Evolutionary conservation across 2,888 invertebrate species (phyloP).

Genomic region (Pasiphila rectangulata): DNA sequence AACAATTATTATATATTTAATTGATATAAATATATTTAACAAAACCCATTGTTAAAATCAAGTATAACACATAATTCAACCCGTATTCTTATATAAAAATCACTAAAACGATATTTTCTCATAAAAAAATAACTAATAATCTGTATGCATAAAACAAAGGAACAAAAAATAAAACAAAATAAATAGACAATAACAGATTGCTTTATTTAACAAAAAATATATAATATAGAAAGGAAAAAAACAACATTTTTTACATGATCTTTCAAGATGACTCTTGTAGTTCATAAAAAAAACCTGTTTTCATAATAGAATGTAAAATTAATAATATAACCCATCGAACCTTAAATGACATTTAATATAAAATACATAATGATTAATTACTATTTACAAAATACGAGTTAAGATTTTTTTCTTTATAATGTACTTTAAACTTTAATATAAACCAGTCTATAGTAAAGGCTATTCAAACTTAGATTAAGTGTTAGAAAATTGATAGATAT

Average conservation of each 20-base stretch:
- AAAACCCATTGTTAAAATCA: background rate
- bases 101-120: slow-evolving; percentile 65
- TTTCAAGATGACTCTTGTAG: slow-evolving; percentile 46
- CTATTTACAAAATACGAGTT: slow-evolving; percentile 80
- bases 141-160: slow-evolving; percentile 39
- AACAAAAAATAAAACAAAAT: slow-evolving; percentile 68
- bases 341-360: slow-evolving; percentile 76
- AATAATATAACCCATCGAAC: slow-evolving; percentile 80
- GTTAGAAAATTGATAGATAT: slow-evolving; percentile 64
- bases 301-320: slow-evolving; percentile 54
- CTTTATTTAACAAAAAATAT: slow-evolving; percentile 82
- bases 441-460: slow-evolving; percentile 81
- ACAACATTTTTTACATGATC: slow-evolving; percentile 72
- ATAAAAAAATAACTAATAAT: slow-evolving; percentile 16
- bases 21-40: slow-evolving; percentile 13
- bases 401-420: slow-evolving; percentile 61
- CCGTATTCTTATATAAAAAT: slow-evolving; percentile 67
- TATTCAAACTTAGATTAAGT: slow-evolving; percentile 76
- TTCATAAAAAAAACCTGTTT: slow-evolving; percentile 69
- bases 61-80: slow-evolving; percentile 41
- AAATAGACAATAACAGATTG: slow-evolving; percentile 80
- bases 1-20: slow-evolving; percentile 30
- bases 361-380: slow-evolving; percentile 79
- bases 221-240: slow-evolving; percentile 75
- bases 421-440: slow-evolving; percentile 75